Evolutionary conservation across 2,888 invertebrate species (phyloP).

Genomic region (Epirrita christyi): DNA sequence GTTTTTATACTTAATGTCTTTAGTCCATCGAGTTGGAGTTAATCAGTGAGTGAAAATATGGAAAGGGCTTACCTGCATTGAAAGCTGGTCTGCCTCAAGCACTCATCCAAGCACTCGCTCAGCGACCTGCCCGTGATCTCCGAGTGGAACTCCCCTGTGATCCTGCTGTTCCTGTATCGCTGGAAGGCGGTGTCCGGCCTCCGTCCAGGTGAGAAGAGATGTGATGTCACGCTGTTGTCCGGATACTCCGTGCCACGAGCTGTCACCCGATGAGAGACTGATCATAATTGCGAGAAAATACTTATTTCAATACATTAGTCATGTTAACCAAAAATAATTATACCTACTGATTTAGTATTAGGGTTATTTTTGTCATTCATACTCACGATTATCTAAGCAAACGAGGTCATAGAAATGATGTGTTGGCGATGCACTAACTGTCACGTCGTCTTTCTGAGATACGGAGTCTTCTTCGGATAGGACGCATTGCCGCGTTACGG

Average conservation of each 20-base stretch:
- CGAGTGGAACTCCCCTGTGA: slow-evolving; percentile 95
- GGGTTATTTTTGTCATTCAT: slow-evolving; percentile 34
- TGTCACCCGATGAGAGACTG: slow-evolving; percentile 86
- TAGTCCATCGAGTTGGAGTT: too few species aligned
- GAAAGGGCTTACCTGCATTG: slow-evolving; percentile 87
- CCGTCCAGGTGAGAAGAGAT: slow-evolving; percentile 92
- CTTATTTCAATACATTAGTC: slow-evolving; percentile 66
- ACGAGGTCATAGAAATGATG: slow-evolving; percentile 96
- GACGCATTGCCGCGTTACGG: slow-evolving; percentile 94
- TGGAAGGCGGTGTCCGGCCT: slow-evolving; percentile 95
- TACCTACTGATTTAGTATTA: slow-evolving; percentile 24
- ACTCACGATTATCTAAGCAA: slow-evolving; percentile 95
- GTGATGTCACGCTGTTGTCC: slow-evolving; percentile 93
- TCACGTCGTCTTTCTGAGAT: slow-evolving; percentile 94
- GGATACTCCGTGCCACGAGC: slow-evolving; percentile 95
- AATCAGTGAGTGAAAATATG: too few species aligned
- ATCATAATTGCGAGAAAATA: slow-evolving; percentile 79
- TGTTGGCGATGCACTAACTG: slow-evolving; percentile 92
- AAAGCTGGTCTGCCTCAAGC: slow-evolving; percentile 94
- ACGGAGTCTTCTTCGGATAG: slow-evolving; percentile 96
- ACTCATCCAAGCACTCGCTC: slow-evolving; percentile 96
- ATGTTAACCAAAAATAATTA: slow-evolving; percentile 25
- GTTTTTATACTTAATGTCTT: too few species aligned
- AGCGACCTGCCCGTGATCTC: slow-evolving; percentile 95
- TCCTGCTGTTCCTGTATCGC: slow-evolving; percentile 92